These are phyloP conservation scores for Sparidentex hasta DNA, from an alignment of 2,797 vertebrate genomes.

Conservation along the genomic window DNA sequence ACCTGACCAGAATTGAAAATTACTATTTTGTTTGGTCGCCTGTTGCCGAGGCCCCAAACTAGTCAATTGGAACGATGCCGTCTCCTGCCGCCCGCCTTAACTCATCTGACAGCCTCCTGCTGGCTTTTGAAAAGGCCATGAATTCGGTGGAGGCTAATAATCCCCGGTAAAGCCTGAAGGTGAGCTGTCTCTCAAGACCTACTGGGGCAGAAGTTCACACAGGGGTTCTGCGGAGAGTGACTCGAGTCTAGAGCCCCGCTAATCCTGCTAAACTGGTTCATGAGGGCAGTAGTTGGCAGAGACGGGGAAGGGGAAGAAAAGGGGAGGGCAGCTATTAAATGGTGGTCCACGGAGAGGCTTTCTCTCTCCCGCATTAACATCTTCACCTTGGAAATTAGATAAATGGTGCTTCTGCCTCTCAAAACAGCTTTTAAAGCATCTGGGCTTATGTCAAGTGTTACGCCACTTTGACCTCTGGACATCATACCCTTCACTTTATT, in stretches of 20 bases:
- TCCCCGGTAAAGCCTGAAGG: slow-evolving; percentile 68
- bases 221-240: slow-evolving; percentile 48
- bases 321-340: slow-evolving; percentile 38
- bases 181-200: slow-evolving; percentile 65
- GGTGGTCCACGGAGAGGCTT: slow-evolving; percentile 25
- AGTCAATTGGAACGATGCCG: slow-evolving; percentile 62
- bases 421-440: slow-evolving; percentile 41
- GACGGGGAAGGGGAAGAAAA: not conserved
- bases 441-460: slow-evolving; percentile 37
- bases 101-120: slow-evolving; percentile 73
- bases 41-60: slow-evolving; percentile 46
- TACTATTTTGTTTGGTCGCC: slow-evolving; percentile 58
- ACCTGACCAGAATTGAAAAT: slow-evolving; percentile 75
- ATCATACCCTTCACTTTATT: slow-evolving; percentile 25
- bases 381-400: slow-evolving; percentile 54
- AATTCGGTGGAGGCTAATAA: slow-evolving; percentile 64
- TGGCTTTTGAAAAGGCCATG: slow-evolving; percentile 73
- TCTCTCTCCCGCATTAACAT: slow-evolving; percentile 42
- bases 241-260: slow-evolving; percentile 58
- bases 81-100: slow-evolving; percentile 56
- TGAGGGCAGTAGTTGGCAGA: slow-evolving; percentile 40
- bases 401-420: slow-evolving; percentile 39
- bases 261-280: slow-evolving; percentile 63
- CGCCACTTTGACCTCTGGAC: slow-evolving; percentile 42
- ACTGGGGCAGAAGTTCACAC: slow-evolving; percentile 56